Percentiles rank a stretch among this genome's conserved stretches.
These are phyloP conservation scores for Euplagia quadripunctaria DNA, from an alignment of 2,888 invertebrate genomes.

Conservation along the genomic window DNA sequence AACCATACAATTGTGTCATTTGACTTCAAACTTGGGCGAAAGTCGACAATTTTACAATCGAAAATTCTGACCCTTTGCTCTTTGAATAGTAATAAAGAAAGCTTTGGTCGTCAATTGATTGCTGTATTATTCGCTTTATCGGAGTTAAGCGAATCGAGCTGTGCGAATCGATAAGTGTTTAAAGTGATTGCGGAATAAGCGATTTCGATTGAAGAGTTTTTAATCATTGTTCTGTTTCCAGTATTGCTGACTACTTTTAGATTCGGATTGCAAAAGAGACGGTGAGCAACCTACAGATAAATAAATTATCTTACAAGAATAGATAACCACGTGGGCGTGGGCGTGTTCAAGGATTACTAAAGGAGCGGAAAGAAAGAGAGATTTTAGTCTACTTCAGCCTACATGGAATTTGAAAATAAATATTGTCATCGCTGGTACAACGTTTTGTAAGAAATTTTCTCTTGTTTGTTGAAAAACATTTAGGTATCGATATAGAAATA, in stretches of 20 bases:
- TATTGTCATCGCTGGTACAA: too few relatives aligned
- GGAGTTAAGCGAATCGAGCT: conserved; percentile 4
- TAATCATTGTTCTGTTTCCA: conserved; percentile 8
- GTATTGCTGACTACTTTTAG: conserved; percentile 3
- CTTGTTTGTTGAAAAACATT: too few relatives aligned
- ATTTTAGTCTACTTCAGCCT: too few relatives aligned
- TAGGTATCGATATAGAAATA: too few relatives aligned
- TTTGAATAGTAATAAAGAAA: conserved; percentile 34
- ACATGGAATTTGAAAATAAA: background rate
- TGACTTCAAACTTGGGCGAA: conserved; percentile 43
- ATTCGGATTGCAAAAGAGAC: background rate
- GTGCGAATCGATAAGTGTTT: conserved; percentile 24
- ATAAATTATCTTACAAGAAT: background rate
- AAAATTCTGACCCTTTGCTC: conserved; percentile 49
- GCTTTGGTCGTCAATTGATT: conserved; percentile 29
- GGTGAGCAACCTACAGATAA: background rate
- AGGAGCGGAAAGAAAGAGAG: too few relatives aligned
- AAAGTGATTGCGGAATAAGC: conserved; percentile 22
- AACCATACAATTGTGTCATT: conserved; percentile 23
- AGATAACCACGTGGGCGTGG: background rate
- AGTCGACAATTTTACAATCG: conserved; percentile 51
- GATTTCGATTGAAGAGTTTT: conserved; percentile 7
- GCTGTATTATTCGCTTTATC: conserved; percentile 27
- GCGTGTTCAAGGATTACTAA: background rate
- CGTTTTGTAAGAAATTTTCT: too few relatives aligned